Evolutionary conservation across 2,888 invertebrate species (phyloP).

Genomic region (Melolontha melolontha): DNA sequence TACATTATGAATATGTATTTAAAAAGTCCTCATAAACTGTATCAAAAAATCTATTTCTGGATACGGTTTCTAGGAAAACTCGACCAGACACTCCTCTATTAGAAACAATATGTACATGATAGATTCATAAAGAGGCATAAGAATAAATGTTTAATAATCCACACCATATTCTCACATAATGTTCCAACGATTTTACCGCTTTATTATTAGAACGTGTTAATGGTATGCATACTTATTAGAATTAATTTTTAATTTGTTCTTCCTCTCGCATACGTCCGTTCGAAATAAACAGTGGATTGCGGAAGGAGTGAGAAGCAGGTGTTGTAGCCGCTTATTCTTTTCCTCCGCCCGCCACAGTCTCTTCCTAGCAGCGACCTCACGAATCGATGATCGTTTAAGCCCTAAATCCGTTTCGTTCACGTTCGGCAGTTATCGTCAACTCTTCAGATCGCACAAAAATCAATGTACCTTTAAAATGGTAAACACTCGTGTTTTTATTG

Average conservation of each 20-base stretch:
- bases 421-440: constrained; percentile 3
- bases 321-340: constrained; percentile 23
- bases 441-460: constrained; percentile 39
- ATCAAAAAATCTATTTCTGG: too few relatives aligned
- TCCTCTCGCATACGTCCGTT: constrained; percentile 33
- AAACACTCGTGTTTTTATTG: constrained; percentile 40
- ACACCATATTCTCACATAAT: constrained; percentile 8
- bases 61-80: too few relatives aligned
- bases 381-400: constrained; percentile 24
- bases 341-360: constrained; percentile 12
- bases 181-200: constrained; percentile 17
- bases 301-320: constrained; percentile 37
- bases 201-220: constrained; percentile 34
- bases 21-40: too few relatives aligned
- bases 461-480: constrained; percentile 42
- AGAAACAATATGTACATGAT: too few relatives aligned
- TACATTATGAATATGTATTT: too few relatives aligned
- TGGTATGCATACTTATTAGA: constrained; percentile 31
- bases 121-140: background rate
- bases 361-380: background rate
- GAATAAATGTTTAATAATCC: constrained; percentile 20
- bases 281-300: constrained; percentile 28
- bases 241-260: constrained; percentile 34
- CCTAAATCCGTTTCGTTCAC: constrained; percentile 25
- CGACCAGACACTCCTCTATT: too few relatives aligned